Conservation (phyloP, 1,140 invertebrate genomes). For the Pentalonia nigronervosa region DNA sequence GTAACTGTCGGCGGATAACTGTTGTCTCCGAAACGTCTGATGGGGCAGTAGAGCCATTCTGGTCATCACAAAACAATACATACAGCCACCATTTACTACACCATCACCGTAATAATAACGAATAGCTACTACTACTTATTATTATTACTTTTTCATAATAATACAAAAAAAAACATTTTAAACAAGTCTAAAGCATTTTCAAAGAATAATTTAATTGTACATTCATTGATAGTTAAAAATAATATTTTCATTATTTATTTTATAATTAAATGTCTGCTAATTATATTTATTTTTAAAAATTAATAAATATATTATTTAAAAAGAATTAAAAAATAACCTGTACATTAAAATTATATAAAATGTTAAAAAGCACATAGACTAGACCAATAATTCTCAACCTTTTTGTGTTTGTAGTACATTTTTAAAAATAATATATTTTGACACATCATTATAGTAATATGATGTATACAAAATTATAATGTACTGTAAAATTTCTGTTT, state of each 20-base stretch:
- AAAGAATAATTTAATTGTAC: neutral
- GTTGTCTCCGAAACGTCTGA: slow-evolving; percentile 37
- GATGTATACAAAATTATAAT: too few species aligned
- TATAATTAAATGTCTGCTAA: too few species aligned
- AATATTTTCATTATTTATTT: too few species aligned
- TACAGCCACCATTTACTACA: slow-evolving; percentile 58
- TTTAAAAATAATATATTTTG: too few species aligned
- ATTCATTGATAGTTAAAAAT: neutral
- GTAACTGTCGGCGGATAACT: slow-evolving; percentile 52
- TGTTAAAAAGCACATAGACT: too few species aligned
- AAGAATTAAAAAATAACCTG: too few species aligned
- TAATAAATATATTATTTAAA: too few species aligned
- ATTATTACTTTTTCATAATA: slow-evolving; percentile 45
- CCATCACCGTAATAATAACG: slow-evolving; percentile 56
- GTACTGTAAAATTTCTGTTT: too few species aligned
- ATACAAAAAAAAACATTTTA: neutral
- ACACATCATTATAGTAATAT: too few species aligned
- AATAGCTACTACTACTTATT: slow-evolving; percentile 51
- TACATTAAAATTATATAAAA: too few species aligned
- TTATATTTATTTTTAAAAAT: neutral
- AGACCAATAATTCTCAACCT: too few species aligned
- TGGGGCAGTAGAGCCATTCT: slow-evolving; percentile 57
- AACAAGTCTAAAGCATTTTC: neutral
- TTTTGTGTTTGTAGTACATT: too few species aligned
- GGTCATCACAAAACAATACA: slow-evolving; percentile 58